A percentile compares a stretch with the other conserved stretches of the same genome.
Conservation (phyloP, 1,140 invertebrate genomes). For the Magallana gigas region DNA sequence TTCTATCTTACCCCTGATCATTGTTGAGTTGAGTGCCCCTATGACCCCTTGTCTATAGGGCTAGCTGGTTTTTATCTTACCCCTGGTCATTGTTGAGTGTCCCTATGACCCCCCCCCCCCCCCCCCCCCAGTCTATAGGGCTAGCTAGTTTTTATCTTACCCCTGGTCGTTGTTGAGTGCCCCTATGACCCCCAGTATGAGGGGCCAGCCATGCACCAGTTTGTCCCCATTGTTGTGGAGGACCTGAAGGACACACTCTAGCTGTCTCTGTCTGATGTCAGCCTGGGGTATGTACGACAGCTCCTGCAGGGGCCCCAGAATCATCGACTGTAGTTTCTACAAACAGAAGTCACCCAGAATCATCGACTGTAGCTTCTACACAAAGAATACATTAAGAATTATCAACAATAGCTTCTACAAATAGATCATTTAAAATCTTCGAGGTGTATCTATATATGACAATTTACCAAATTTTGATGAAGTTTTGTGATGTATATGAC, state of each 20-base stretch:
- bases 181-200: conserved; percentile 95
- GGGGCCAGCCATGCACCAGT: conserved; percentile 95
- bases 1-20: conserved; percentile 88
- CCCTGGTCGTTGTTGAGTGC: conserved; percentile 95
- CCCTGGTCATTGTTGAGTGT: conserved; percentile 95
- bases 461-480: no score
- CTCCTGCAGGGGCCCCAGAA: conserved; percentile 93
- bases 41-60: conserved; percentile 87
- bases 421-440: no score
- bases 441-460: no score
- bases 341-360: neutral
- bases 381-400: no score
- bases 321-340: conserved; percentile 90
- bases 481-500: no score
- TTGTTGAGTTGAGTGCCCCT: conserved; percentile 94
- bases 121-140: conserved; percentile 78
- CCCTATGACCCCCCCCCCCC: conserved; percentile 87
- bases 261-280: conserved; percentile 95
- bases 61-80: conserved; percentile 79
- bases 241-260: conserved; percentile 96
- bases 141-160: conserved; percentile 80
- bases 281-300: conserved; percentile 92
- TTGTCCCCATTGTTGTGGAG: conserved; percentile 95
- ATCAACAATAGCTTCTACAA: no score
- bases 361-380: neutral